phyloP scores from a whole-genome alignment of 2,113 vertebrate species.

The Odocoileus virginianus region DNA sequence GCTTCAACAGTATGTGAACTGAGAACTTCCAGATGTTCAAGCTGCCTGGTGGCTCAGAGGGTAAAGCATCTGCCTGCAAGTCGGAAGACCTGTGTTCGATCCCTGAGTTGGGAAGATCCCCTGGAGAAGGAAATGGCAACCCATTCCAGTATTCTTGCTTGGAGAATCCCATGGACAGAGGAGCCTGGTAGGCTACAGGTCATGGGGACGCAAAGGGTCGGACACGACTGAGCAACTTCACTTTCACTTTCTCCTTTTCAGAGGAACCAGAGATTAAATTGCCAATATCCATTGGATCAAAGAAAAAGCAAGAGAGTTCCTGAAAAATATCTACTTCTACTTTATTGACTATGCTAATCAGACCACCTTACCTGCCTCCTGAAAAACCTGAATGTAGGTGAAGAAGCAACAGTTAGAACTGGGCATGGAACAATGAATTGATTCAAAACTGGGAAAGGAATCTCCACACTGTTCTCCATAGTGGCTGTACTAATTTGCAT shows the following conservation, averaged over 20 bases:
- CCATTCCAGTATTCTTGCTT: not conserved
- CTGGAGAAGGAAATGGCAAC: not conserved
- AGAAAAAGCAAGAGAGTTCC: not conserved
- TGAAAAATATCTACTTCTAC: not conserved
- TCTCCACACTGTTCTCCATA: too few relatives aligned
- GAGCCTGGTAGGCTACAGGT: not conserved
- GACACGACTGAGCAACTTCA: not conserved
- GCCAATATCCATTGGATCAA: not conserved
- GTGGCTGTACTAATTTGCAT: too few relatives aligned
- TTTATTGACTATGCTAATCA: not conserved
- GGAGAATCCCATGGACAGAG: not conserved
- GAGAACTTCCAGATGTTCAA: not conserved
- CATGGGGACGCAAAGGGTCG: rapidly evolving
- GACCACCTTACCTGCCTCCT: not conserved
- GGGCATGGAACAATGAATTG: not conserved
- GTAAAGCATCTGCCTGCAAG: not conserved
- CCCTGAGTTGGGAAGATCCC: not conserved
- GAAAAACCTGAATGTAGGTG: not conserved
- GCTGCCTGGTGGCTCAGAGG: not conserved
- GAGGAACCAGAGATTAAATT: not conserved
- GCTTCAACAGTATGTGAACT: not conserved
- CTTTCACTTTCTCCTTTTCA: not conserved
- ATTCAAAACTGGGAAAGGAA: not conserved
- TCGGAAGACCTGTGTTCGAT: not conserved
- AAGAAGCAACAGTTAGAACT: not conserved